Conservation (phyloP, 2,113 vertebrate genomes). For the Gobiocypris rarus region DNA sequence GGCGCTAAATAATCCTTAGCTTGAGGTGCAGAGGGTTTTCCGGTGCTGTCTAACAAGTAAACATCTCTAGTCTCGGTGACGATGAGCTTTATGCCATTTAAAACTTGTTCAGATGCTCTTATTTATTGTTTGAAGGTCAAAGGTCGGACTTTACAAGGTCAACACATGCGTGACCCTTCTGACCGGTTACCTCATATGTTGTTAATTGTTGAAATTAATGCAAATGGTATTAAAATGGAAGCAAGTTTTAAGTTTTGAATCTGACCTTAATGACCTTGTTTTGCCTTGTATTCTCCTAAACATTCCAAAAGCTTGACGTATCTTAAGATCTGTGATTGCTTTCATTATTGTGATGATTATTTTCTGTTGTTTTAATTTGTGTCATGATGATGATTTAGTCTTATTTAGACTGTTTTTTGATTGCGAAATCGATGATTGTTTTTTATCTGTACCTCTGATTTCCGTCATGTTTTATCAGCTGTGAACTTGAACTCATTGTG, state of each 20-base stretch:
- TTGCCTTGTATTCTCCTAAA: constrained; percentile 46
- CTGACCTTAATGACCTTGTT: constrained; percentile 20
- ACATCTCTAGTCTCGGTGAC: constrained; percentile 19
- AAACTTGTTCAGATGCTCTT: constrained; percentile 11
- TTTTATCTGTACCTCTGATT: constrained; percentile 52
- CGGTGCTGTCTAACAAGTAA: constrained; percentile 32
- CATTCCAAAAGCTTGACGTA: constrained; percentile 66
- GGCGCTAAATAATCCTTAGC: not conserved
- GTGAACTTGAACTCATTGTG: constrained; percentile 69
- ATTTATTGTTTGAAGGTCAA: constrained; percentile 19
- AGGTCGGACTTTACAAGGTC: not conserved
- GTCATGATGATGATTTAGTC: constrained; percentile 42
- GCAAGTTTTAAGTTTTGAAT: constrained; percentile 2
- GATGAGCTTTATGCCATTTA: not conserved
- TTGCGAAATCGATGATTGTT: not conserved
- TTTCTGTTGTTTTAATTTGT: constrained; percentile 52
- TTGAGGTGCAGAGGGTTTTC: constrained; percentile 3
- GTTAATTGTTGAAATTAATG: constrained; percentile 1
- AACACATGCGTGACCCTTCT: not conserved
- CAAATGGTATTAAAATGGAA: not conserved
- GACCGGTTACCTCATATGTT: not conserved
- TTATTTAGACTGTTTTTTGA: constrained; percentile 19
- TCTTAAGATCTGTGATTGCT: constrained; percentile 59
- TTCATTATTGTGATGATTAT: constrained; percentile 61
- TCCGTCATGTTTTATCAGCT: constrained; percentile 63